A percentile compares a stretch with the other conserved stretches of the same genome.
These are phyloP conservation scores for Sarcophaga subvicina DNA, from an alignment of 2,888 invertebrate species.

Conservation along the genomic window DNA sequence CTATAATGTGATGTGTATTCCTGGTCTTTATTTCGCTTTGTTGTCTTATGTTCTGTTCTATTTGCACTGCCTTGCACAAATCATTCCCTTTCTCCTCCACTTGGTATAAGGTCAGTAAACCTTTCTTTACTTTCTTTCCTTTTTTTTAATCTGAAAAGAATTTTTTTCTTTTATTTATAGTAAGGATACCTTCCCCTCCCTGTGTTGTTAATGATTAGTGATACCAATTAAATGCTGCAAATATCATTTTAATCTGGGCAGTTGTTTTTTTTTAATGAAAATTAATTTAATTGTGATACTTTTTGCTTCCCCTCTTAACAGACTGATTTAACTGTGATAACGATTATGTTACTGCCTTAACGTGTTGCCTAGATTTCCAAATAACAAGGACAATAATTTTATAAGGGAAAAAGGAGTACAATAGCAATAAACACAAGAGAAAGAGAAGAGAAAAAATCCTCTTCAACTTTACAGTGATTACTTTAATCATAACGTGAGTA, in stretches of 20 bases:
- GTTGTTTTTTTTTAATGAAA: not conserved
- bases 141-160: too few species aligned
- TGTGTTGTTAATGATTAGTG: not conserved
- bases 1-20: too few species aligned
- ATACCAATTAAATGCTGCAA: not conserved
- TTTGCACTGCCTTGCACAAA: too few species aligned
- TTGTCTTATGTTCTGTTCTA: too few species aligned
- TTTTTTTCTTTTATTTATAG: too few species aligned
- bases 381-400: not conserved
- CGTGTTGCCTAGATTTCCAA: not conserved
- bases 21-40: too few species aligned
- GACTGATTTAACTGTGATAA: not conserved
- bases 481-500: constrained; percentile 37
- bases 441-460: not conserved
- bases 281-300: not conserved
- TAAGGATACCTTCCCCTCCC: not conserved
- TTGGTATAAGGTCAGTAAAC: too few species aligned
- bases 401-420: not conserved
- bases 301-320: not conserved
- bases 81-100: too few species aligned
- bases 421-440: not conserved
- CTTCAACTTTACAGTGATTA: constrained; percentile 39
- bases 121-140: too few species aligned
- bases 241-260: not conserved
- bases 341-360: not conserved